A percentile compares a stretch with the other conserved stretches of the same genome.
Evolutionary conservation across 1,140 invertebrate genomes (phyloP).

Genomic region (Neotoxoptera formosana): DNA sequence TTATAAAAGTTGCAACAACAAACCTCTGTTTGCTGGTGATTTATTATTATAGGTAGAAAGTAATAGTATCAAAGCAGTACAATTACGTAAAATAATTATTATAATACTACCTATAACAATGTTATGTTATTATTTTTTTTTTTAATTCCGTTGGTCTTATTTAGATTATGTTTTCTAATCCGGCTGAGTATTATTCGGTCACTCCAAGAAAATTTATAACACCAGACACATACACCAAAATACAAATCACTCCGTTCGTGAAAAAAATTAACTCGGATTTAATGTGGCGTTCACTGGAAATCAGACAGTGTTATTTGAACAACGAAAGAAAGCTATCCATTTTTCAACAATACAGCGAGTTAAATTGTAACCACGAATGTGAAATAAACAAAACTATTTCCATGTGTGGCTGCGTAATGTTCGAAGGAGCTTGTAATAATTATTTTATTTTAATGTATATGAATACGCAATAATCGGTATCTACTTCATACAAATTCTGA

Average conservation of each 20-base stretch:
- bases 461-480: too few species aligned
- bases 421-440: not conserved
- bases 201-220: not conserved
- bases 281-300: not conserved
- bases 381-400: conserved; percentile 36
- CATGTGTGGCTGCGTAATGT: not conserved
- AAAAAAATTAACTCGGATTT: conserved; percentile 40
- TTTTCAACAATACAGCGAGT: conserved; percentile 21
- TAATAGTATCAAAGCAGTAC: too few species aligned
- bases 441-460: not conserved
- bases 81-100: too few species aligned
- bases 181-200: not conserved
- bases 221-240: not conserved
- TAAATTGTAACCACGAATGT: conserved; percentile 26
- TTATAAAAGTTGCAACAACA: too few species aligned
- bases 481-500: too few species aligned
- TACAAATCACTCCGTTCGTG: conserved; percentile 30
- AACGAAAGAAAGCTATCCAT: conserved; percentile 31
- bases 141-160: not conserved
- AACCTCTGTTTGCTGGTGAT: too few species aligned
- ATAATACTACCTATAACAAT: too few species aligned
- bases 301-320: conserved; percentile 44
- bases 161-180: not conserved
- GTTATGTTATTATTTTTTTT: too few species aligned
- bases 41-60: too few species aligned